phyloP scores from a whole-genome alignment of 2,113 vertebrate species.

The Centropus bengalensis region DNA sequence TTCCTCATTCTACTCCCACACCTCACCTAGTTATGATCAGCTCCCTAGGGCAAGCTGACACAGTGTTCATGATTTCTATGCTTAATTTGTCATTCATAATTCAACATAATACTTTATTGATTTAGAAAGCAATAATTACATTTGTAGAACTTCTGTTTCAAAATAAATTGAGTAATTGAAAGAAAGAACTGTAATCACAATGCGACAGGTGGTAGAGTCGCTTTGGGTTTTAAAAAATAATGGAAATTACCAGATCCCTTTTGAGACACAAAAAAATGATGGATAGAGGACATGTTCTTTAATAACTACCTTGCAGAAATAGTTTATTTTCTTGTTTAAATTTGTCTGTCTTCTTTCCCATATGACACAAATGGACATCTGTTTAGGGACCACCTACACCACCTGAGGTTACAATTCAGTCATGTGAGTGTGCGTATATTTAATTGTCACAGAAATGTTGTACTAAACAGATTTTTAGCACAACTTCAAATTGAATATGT shows the following conservation, averaged over 20 bases:
- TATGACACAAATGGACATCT: not conserved
- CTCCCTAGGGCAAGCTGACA: constrained; percentile 42
- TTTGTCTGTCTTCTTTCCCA: not conserved
- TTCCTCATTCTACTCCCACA: constrained; percentile 41
- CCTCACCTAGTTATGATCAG: constrained; percentile 12
- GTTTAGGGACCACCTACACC: not conserved
- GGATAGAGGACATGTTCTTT: not conserved
- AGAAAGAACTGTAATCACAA: constrained; percentile 1
- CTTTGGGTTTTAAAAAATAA: not conserved
- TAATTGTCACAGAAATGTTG: not conserved
- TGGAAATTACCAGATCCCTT: not conserved
- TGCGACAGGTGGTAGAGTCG: not conserved
- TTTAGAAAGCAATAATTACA: constrained; percentile 56
- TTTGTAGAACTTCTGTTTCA: constrained; percentile 20
- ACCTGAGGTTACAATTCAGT: not conserved
- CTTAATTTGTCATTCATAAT: constrained; percentile 41
- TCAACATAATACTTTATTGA: constrained; percentile 27
- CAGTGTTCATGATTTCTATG: not conserved
- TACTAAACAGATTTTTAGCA: not conserved
- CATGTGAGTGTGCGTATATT: not conserved
- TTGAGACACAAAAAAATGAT: not conserved
- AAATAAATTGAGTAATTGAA: constrained; percentile 42
- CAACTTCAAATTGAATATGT: not conserved
- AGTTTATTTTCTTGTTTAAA: not conserved
- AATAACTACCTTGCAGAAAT: not conserved